Percentiles rank a stretch among this genome's conserved stretches.
Conservation (phyloP, 2,888 invertebrate species). For the Tenodera sinensis region DNA sequence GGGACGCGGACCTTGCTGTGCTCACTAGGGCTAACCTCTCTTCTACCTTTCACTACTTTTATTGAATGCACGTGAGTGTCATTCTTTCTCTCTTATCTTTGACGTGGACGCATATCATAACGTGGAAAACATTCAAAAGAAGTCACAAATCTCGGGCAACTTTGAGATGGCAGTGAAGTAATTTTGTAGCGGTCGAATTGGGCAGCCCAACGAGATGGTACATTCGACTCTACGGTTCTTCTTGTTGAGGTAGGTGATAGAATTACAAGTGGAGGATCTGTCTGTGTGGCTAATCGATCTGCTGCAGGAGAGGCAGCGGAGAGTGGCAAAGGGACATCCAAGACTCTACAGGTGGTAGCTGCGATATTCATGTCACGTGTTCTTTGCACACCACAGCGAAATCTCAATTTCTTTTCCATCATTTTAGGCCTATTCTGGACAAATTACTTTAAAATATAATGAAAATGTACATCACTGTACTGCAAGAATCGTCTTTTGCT, state of each 20-base stretch:
- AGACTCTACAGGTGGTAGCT: not conserved
- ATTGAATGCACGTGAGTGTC: not conserved
- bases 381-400: too few relatives aligned
- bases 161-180: not conserved
- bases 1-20: not conserved
- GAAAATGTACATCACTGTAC: too few relatives aligned
- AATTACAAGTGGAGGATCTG: not conserved
- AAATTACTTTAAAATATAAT: too few relatives aligned
- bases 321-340: not conserved
- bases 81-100: not conserved
- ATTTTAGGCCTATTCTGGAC: too few relatives aligned
- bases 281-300: not conserved
- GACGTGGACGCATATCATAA: not conserved
- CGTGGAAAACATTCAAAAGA: too few relatives aligned
- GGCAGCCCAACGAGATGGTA: not conserved
- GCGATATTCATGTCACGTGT: not conserved
- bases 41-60: not conserved
- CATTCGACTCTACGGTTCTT: not conserved
- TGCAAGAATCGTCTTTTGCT: too few relatives aligned
- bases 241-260: not conserved
- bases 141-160: too few relatives aligned
- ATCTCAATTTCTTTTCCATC: too few relatives aligned
- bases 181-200: not conserved
- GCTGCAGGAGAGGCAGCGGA: not conserved
- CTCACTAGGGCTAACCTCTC: too few relatives aligned